These are phyloP conservation scores for Mamestra configurata DNA, from an alignment of 1,140 invertebrate genomes.

Conservation along the genomic window DNA sequence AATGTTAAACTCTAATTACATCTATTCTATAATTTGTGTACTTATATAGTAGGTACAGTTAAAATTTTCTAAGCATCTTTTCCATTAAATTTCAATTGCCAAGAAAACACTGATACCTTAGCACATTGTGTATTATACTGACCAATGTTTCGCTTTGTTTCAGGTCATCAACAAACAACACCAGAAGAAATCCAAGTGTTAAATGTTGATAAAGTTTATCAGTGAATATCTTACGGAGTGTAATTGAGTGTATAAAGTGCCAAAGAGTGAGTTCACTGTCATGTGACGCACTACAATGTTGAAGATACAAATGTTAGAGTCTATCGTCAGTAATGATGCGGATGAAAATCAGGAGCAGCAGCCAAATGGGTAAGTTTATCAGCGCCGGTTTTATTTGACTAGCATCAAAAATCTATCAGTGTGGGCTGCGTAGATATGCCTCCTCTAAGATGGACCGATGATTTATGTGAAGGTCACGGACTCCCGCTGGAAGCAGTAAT, in stretches of 20 bases:
- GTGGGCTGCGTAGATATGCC: too few species aligned
- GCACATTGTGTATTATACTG: too few species aligned
- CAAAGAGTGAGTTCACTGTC: slow-evolving; percentile 65
- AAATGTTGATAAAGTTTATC: neutral
- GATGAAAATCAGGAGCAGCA: slow-evolving; percentile 80
- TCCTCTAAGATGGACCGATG: neutral
- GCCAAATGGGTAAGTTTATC: slow-evolving; percentile 75
- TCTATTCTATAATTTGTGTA: too few species aligned
- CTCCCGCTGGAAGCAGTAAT: too few species aligned
- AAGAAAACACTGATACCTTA: too few species aligned
- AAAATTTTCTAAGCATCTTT: too few species aligned
- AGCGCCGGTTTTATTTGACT: neutral
- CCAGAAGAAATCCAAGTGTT: slow-evolving; percentile 26
- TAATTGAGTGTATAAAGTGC: slow-evolving; percentile 18
- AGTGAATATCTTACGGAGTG: slow-evolving; percentile 39
- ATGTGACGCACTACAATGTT: slow-evolving; percentile 83
- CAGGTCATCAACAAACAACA: slow-evolving; percentile 52
- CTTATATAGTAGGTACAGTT: too few species aligned
- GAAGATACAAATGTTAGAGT: slow-evolving; percentile 87
- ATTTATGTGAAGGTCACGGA: too few species aligned
- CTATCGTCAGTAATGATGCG: slow-evolving; percentile 83
- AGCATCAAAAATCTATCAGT: too few species aligned
- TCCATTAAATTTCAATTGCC: too few species aligned
- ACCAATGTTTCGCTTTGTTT: too few species aligned
- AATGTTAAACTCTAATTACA: too few species aligned